Conservation (phyloP, 1,140 invertebrate species). For the Magallana angulata region DNA sequence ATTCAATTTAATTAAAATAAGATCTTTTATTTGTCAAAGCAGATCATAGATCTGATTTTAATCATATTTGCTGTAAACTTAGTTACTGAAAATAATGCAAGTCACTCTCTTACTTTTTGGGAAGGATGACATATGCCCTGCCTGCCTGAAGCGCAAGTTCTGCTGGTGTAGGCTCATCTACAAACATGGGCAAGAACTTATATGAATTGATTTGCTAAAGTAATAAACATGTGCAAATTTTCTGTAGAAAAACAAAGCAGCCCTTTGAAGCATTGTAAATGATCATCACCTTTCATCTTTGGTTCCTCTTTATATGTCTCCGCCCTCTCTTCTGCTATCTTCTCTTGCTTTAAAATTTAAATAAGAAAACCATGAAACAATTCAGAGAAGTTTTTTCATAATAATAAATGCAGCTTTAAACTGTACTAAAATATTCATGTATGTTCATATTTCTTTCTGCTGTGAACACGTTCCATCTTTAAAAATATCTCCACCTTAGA, state of each 20-base stretch:
- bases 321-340: background rate
- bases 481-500: too few species aligned
- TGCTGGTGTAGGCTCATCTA: constrained; percentile 73
- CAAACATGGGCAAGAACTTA: background rate
- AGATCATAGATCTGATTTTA: too few species aligned
- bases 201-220: background rate
- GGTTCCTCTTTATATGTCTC: constrained; percentile 6
- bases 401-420: too few species aligned
- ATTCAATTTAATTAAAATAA: too few species aligned
- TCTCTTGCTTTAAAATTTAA: background rate
- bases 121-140: constrained; percentile 75
- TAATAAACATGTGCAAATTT: too few species aligned
- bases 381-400: too few species aligned
- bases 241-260: background rate
- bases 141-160: constrained; percentile 75
- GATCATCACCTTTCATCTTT: background rate
- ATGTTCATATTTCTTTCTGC: too few species aligned
- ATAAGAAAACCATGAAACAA: background rate
- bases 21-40: too few species aligned
- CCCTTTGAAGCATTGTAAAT: background rate
- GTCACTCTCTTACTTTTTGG: constrained; percentile 71
- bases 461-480: too few species aligned
- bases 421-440: too few species aligned
- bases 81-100: too few species aligned
- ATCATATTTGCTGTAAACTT: too few species aligned